phyloP scores from a whole-genome alignment of 2,888 invertebrate species.

The Amiota minor region DNA sequence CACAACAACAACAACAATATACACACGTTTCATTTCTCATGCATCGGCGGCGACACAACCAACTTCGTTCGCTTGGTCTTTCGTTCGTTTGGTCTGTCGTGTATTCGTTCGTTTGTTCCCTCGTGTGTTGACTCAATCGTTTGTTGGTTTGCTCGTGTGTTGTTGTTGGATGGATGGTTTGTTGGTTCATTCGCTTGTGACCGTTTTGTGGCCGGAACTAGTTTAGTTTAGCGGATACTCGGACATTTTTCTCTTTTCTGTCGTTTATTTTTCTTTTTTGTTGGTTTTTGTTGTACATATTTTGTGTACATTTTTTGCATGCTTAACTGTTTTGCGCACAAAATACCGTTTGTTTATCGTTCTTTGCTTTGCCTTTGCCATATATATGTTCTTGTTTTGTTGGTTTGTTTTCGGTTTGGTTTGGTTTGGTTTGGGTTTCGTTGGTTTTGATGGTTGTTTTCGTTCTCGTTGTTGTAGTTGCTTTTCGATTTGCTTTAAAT shows the following conservation, averaged over 20 bases:
- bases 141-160: background rate
- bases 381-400: background rate
- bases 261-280: conserved; percentile 50
- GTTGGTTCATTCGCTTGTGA: background rate
- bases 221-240: background rate
- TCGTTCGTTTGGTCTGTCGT: no score
- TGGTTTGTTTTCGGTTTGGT: conserved; percentile 8
- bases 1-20: no score
- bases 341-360: conserved; percentile 53
- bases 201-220: background rate
- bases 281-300: conserved; percentile 48
- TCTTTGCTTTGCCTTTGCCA: background rate
- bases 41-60: no score
- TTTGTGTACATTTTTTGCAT: conserved; percentile 56
- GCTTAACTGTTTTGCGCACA: conserved; percentile 58
- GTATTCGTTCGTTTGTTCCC: no score
- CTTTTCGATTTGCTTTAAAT: background rate
- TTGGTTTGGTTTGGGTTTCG: conserved; percentile 2
- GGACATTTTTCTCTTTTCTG: conserved; percentile 39
- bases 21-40: no score
- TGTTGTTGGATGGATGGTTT: background rate
- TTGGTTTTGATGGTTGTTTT: conserved; percentile 1
- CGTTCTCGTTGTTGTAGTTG: conserved; percentile 3
- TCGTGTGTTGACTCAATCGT: no score
- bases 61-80: no score